Evolutionary conservation across 2,888 invertebrate species (phyloP).

Genomic region (Ceraclea dissimilis): DNA sequence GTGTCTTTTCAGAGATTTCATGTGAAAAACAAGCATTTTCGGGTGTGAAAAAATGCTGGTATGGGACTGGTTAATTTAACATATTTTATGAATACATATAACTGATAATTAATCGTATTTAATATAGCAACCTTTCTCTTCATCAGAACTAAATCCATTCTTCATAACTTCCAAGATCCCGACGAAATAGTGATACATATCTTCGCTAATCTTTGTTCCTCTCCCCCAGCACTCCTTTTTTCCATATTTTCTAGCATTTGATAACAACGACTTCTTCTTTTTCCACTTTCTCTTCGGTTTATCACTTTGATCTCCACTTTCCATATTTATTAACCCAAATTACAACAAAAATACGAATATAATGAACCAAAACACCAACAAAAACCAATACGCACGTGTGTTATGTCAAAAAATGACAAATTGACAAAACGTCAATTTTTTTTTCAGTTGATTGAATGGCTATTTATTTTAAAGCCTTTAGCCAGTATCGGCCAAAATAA

Average conservation of each 20-base stretch:
- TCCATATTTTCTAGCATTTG: constrained; percentile 69
- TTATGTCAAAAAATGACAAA: neutral
- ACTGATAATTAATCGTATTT: too few species aligned
- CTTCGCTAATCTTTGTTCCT: constrained; percentile 61
- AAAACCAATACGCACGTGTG: neutral
- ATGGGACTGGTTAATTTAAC: too few species aligned
- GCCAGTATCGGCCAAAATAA: too few species aligned
- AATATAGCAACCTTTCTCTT: constrained; percentile 64
- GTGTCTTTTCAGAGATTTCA: too few species aligned
- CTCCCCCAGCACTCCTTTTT: constrained; percentile 66
- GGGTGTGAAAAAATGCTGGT: too few species aligned
- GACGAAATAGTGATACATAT: constrained; percentile 70
- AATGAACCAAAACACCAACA: neutral
- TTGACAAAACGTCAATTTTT: neutral
- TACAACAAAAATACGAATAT: neutral
- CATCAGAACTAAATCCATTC: constrained; percentile 57
- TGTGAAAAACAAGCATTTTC: too few species aligned
- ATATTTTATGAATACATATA: too few species aligned
- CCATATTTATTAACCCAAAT: too few species aligned
- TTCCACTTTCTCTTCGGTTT: constrained; percentile 44
- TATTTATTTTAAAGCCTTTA: too few species aligned
- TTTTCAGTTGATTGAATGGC: too few species aligned
- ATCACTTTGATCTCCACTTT: constrained; percentile 11
- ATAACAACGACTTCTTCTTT: constrained; percentile 57
- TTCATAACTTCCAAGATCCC: constrained; percentile 65